Percentiles rank a stretch among this genome's conserved stretches.
These are phyloP conservation scores for Zaprionus ornatus DNA, from an alignment of 1,140 invertebrate genomes.

Conservation along the genomic window DNA sequence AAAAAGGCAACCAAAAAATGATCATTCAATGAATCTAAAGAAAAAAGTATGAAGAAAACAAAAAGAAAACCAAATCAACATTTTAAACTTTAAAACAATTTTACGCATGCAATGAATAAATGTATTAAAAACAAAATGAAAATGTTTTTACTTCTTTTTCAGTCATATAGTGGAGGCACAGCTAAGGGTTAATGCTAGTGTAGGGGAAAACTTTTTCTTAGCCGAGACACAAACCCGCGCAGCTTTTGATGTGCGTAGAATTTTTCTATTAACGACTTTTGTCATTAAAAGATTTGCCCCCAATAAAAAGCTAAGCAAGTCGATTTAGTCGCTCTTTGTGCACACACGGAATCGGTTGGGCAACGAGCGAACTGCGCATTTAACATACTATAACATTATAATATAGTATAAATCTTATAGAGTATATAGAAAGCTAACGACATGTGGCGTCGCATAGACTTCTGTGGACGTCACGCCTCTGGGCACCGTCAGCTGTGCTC, in stretches of 20 bases:
- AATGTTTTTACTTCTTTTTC: background rate
- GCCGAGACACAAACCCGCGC: background rate
- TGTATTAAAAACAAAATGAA: slow-evolving; percentile 59
- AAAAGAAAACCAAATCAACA: slow-evolving; percentile 65
- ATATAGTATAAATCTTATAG: background rate
- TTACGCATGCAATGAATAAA: slow-evolving; percentile 82
- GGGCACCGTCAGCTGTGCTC: slow-evolving; percentile 39
- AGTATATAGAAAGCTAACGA: background rate
- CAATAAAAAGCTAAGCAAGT: background rate
- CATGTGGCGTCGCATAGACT: slow-evolving; percentile 35
- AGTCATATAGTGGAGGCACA: too few species aligned
- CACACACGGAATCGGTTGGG: slow-evolving; percentile 2
- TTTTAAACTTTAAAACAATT: slow-evolving; percentile 80
- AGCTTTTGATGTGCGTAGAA: background rate
- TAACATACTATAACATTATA: background rate
- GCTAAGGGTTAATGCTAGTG: background rate
- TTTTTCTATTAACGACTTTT: background rate
- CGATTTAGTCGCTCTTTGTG: slow-evolving; percentile 13
- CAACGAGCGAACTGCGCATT: background rate
- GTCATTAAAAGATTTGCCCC: background rate
- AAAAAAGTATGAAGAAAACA: slow-evolving; percentile 29
- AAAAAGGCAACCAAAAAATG: slow-evolving; percentile 7
- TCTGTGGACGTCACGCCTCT: background rate
- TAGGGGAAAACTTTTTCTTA: background rate
- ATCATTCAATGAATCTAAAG: slow-evolving; percentile 36